phyloP scores from a whole-genome alignment of 2,113 vertebrate genomes.

The Microcebus tavaratra region DNA sequence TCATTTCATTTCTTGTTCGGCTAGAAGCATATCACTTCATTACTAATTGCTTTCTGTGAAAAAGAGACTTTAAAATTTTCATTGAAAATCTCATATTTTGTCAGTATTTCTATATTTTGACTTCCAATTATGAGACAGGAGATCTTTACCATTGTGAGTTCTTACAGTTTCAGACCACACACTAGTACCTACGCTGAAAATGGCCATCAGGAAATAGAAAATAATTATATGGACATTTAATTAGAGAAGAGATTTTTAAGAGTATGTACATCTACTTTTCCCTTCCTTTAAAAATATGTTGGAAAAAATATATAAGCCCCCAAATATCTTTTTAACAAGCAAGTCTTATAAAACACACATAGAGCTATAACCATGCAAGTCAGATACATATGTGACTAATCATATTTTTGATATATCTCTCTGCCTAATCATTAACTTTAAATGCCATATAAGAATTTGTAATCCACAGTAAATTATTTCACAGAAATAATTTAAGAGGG shows the following conservation, averaged over 20 bases:
- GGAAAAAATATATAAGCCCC: constrained; percentile 31
- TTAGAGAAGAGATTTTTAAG: constrained; percentile 52
- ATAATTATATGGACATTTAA: constrained; percentile 2
- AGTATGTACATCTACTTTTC: background rate
- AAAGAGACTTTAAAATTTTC: background rate
- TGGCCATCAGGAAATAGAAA: constrained; percentile 4
- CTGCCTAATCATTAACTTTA: constrained; percentile 85
- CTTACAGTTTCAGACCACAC: constrained; percentile 15
- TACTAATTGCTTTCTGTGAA: background rate
- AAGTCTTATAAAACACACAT: constrained; percentile 64
- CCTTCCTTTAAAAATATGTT: constrained; percentile 37
- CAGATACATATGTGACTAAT: constrained; percentile 81
- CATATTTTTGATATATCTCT: constrained; percentile 83
- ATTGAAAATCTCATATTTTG: background rate
- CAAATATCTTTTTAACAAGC: constrained; percentile 41
- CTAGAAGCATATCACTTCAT: background rate
- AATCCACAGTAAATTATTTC: constrained; percentile 85
- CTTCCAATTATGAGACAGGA: constrained; percentile 51
- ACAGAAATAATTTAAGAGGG: constrained; percentile 84
- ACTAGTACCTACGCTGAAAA: background rate
- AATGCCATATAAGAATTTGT: constrained; percentile 85
- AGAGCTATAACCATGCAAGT: constrained; percentile 67
- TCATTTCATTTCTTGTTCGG: background rate
- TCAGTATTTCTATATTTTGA: background rate
- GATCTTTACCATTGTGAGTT: constrained; percentile 44